Conservation (phyloP, 2,888 invertebrate species). For the Boloria selene region DNA sequence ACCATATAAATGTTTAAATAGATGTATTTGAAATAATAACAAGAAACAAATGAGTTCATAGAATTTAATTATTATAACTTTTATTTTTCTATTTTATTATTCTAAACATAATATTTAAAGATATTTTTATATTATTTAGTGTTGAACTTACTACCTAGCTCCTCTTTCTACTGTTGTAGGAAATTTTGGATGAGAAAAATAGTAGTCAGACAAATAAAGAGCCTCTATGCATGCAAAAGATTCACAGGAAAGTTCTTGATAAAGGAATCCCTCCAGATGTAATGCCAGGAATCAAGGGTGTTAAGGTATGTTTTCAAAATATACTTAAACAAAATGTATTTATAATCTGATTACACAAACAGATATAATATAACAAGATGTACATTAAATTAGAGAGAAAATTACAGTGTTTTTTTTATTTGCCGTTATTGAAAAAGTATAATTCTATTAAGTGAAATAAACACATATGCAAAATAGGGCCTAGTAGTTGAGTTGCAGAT, state of each 20-base stretch:
- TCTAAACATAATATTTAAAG: too few relatives aligned
- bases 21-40: background rate
- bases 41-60: background rate
- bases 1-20: background rate
- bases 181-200: slow-evolving; percentile 84
- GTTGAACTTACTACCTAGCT: background rate
- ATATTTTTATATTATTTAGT: background rate
- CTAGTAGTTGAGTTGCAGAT: too few relatives aligned
- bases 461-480: too few relatives aligned
- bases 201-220: slow-evolving; percentile 84
- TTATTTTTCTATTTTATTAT: too few relatives aligned
- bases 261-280: slow-evolving; percentile 95
- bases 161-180: slow-evolving; percentile 53
- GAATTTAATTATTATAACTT: background rate
- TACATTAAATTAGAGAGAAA: too few relatives aligned
- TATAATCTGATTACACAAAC: too few relatives aligned
- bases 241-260: slow-evolving; percentile 93
- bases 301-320: slow-evolving; percentile 79
- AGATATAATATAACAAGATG: too few relatives aligned
- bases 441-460: background rate
- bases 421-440: background rate
- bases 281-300: slow-evolving; percentile 92
- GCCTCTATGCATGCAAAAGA: slow-evolving; percentile 88
- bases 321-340: background rate
- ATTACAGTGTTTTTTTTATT: too few relatives aligned